Base-by-base conservation (phyloP, 2,888 invertebrate species). In the Hyalella azteca region DNA sequence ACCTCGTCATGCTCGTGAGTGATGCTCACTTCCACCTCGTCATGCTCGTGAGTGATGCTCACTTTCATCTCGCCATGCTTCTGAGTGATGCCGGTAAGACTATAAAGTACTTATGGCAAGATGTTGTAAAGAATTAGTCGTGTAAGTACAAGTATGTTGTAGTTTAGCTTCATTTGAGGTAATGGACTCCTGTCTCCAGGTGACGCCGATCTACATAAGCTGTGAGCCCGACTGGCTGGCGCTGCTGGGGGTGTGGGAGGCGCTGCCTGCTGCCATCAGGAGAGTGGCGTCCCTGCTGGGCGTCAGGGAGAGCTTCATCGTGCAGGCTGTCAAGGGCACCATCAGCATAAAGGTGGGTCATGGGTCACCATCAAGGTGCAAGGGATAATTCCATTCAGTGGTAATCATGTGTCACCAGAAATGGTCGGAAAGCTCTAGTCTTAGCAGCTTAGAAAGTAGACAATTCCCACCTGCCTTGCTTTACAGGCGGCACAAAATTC, bases 61-160 rank as follows among this genome's bases (percentile, higher is more conserved):
- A 99, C 86, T 90, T 99, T 2, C 98, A 99, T 88, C 91, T 98
- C 54, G 92, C 99, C 73, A 98, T 98, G 88, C 90, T 97, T 86
- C 97, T 97, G 54, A 73, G 86, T 73, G 39, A 4, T 3, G 19
- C 49, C 22, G 7, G 19, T 15, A n/a, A n/a, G n/a, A n/a, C n/a
- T n/a, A n/a, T n/a, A n/a, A n/a, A n/a, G n/a, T n/a, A n/a, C n/a
- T n/a, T n/a, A n/a, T n/a, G n/a, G n/a, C n/a, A n/a, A n/a, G n/a
- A n/a, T n/a, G n/a, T n/a, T n/a, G n/a, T n/a, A n/a, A n/a, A n/a
- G n/a, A n/a, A n/a, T n/a, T n/a, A n/a, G n/a, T n/a, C n/a, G n/a
- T n/a, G n/a, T n/a, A n/a, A n/a, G n/a, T n/a, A n/a, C n/a, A n/a
- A n/a, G n/a, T n/a, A n/a, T n/a, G n/a, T n/a, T n/a, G n/a, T n/a